Base-by-base conservation (phyloP, 2,888 invertebrate species). In the Eumacrocentrus americanus region DNA sequence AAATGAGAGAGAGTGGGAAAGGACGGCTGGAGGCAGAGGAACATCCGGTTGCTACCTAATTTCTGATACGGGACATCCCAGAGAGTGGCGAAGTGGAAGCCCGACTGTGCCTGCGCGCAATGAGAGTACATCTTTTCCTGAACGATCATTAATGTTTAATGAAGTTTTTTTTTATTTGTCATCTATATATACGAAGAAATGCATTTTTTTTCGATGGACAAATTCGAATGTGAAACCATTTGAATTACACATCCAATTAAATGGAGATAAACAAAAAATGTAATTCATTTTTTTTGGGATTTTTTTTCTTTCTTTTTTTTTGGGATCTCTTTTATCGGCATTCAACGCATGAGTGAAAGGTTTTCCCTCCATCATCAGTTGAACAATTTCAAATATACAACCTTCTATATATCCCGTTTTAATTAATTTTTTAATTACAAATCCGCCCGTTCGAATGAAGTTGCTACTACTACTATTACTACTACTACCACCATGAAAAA, bases 391-490 rank as follows among this genome's bases (percentile, higher is more conserved):
- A 12, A 42, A 53, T 40, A 52, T 44, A 22, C 16, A 55, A 46
- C 42, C 47, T 38, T 47, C 22, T 37, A 35, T 46, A 47, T 47
- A 37, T 47, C 22, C 14, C 38, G 35, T 56, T 70, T 73, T 71
- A 72, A 71, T 74, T 71, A 70, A 74, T 74, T 74, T 74, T 74
- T 70, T 72, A 71, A 70, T 70, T 68, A 67, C 69, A 69, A 72
- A 68, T 69, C 67, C 72, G 68, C 69, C 67, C 72, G 67, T 70
- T 56, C 12, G n/a, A n/a, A n/a, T n/a, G n/a, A n/a, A n/a, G n/a
- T n/a, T n/a, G n/a, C n/a, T n/a, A n/a, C n/a, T n/a, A n/a, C n/a
- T n/a, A n/a, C n/a, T n/a, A n/a, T n/a, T n/a, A n/a, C n/a, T n/a
- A n/a, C n/a, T n/a, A 20, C 16, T 50, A 18, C 14, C 46, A 35